Conservation (phyloP, 2,797 vertebrate species). For the Leontocebus nigricollis region DNA sequence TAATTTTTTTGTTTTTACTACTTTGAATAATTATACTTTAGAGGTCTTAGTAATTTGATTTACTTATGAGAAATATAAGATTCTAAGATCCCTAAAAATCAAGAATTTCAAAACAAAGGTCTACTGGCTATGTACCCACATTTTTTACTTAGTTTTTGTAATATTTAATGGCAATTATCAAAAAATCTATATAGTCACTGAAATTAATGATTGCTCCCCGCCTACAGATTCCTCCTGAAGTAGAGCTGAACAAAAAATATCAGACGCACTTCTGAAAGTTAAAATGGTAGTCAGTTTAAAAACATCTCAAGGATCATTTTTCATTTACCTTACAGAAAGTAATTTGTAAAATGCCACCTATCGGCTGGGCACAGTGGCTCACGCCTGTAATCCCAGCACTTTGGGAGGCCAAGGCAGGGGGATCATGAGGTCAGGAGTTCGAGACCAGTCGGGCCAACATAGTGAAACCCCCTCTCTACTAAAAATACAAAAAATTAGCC, state of each 20-base stretch:
- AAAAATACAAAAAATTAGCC: neutral
- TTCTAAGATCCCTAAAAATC: neutral
- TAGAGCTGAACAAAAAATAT: neutral
- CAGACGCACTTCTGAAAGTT: neutral
- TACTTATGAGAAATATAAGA: neutral
- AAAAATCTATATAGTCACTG: neutral
- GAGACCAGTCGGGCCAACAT: neutral
- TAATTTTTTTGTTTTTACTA: conserved; percentile 52
- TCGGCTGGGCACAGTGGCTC: neutral
- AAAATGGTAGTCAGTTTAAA: neutral
- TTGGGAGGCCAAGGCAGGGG: too few relatives aligned
- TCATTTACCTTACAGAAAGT: neutral
- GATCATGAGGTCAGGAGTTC: neutral
- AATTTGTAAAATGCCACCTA: neutral
- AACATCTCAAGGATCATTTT: neutral
- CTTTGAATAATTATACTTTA: conserved; percentile 44
- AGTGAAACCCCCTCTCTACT: neutral
- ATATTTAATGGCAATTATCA: neutral
- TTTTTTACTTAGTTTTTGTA: neutral
- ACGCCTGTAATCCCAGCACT: neutral
- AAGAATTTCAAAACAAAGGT: neutral
- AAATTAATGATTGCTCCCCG: neutral
- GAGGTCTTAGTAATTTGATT: neutral
- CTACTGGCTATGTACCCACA: neutral
- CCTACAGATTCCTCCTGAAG: neutral